Evolutionary conservation across 2,888 invertebrate genomes (phyloP).

Genomic region (Ctenicera cuprea): DNA sequence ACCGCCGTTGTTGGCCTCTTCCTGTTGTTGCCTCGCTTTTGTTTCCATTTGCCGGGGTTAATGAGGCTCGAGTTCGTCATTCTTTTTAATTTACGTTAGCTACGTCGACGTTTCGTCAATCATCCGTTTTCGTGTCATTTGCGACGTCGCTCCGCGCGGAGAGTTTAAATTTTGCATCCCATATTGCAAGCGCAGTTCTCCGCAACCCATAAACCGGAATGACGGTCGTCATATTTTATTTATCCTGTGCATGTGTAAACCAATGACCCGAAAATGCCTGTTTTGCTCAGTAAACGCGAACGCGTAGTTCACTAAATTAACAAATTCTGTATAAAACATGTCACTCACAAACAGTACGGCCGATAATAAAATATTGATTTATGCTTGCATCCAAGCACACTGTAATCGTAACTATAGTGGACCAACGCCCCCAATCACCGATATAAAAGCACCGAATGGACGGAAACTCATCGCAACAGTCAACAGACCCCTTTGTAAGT

Average conservation of each 20-base stretch:
- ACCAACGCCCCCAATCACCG: slow-evolving; percentile 59
- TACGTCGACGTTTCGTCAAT: slow-evolving; percentile 57
- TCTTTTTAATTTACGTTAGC: slow-evolving; percentile 60
- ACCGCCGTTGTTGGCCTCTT: slow-evolving; percentile 59
- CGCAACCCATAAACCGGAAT: slow-evolving; percentile 68
- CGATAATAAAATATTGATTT: slow-evolving; percentile 70
- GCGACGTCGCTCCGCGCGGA: slow-evolving; percentile 53
- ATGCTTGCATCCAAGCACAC: slow-evolving; percentile 63
- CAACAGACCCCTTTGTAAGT: slow-evolving; percentile 62
- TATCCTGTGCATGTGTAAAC: slow-evolving; percentile 68
- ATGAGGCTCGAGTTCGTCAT: slow-evolving; percentile 58
- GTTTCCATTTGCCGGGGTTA: slow-evolving; percentile 56
- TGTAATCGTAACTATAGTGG: slow-evolving; percentile 64
- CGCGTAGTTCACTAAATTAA: slow-evolving; percentile 64
- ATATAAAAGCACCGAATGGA: slow-evolving; percentile 63
- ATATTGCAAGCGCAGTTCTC: slow-evolving; percentile 67
- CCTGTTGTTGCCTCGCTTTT: slow-evolving; percentile 56
- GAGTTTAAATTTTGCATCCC: slow-evolving; percentile 67
- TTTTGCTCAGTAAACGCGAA: slow-evolving; percentile 62
- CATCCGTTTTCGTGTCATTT: slow-evolving; percentile 64
- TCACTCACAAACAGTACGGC: slow-evolving; percentile 64
- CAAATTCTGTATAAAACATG: slow-evolving; percentile 66
- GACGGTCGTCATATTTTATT: slow-evolving; percentile 69
- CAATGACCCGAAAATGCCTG: slow-evolving; percentile 69
- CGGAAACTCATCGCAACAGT: slow-evolving; percentile 54